Conservation (phyloP, 2,113 vertebrate species). For the Gnathonemus longibarbis region DNA sequence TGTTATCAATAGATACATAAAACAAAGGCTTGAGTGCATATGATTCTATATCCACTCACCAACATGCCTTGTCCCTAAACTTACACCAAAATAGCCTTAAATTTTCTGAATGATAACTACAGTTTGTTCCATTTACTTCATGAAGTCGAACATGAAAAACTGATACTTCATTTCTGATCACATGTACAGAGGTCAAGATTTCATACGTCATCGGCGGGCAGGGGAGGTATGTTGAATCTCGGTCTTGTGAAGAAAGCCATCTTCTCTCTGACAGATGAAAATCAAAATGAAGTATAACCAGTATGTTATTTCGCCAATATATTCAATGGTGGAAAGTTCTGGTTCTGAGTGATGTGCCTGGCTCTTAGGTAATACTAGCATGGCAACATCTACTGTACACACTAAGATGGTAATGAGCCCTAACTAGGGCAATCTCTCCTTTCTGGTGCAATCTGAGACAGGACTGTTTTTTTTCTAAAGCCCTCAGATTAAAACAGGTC, state of each 20-base stretch:
- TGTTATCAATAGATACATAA: slow-evolving; percentile 74
- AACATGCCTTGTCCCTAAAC: slow-evolving; percentile 57
- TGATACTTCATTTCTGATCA: slow-evolving; percentile 83
- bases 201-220: slow-evolving; percentile 97
- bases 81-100: slow-evolving; percentile 69
- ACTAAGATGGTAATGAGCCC: neutral
- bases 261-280: slow-evolving; percentile 77
- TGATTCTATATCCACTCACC: slow-evolving; percentile 40
- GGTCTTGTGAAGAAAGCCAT: slow-evolving; percentile 98
- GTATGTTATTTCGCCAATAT: neutral
- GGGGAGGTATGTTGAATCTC: slow-evolving; percentile 92
- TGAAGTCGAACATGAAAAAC: slow-evolving; percentile 70
- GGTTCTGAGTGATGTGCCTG: neutral
- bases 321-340: neutral
- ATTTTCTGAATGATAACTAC: slow-evolving; percentile 61
- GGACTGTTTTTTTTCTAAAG: neutral
- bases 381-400: neutral
- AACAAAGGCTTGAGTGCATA: slow-evolving; percentile 64
- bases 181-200: slow-evolving; percentile 49
- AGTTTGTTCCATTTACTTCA: slow-evolving; percentile 78
- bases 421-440: neutral
- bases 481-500: neutral
- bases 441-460: neutral
- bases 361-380: neutral
- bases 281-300: neutral